phyloP scores from a whole-genome alignment of 64 coral and sea anemone species.

The Trachythela sp. region DNA sequence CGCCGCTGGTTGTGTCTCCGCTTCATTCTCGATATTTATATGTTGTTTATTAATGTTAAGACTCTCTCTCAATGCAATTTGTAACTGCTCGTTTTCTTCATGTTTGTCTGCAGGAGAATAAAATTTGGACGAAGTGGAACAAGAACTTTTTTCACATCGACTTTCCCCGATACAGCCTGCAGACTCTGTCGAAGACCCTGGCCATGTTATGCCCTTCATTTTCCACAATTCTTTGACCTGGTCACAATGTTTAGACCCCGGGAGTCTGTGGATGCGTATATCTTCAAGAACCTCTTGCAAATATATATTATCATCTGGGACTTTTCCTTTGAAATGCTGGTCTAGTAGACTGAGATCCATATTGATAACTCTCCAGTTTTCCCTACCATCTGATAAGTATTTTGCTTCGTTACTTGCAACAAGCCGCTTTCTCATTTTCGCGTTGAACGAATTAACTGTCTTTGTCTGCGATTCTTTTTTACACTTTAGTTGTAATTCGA shows the following conservation, averaged over 20 bases:
- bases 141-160: too few relatives aligned
- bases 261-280: not conserved
- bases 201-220: not conserved
- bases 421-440: conserved; percentile 27
- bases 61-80: not conserved
- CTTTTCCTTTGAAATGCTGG: conserved; percentile 41
- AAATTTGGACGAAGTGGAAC: not conserved
- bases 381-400: conserved; percentile 23
- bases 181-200: not conserved
- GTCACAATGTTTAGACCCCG: not conserved
- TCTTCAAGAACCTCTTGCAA: not conserved
- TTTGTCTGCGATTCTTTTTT: conserved; percentile 20
- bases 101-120: not conserved
- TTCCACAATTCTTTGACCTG: not conserved
- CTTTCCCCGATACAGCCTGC: not conserved
- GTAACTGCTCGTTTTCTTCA: conserved; percentile 7
- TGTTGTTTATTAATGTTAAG: not conserved
- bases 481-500: not conserved
- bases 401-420: conserved; percentile 21
- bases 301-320: conserved; percentile 17
- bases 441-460: conserved; percentile 26
- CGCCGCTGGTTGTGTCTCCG: not conserved
- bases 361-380: conserved; percentile 31
- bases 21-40: not conserved
- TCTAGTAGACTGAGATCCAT: conserved; percentile 27